Evolutionary conservation across 2,113 vertebrate genomes (phyloP).

Genomic region (Leptosomus discolor): DNA sequence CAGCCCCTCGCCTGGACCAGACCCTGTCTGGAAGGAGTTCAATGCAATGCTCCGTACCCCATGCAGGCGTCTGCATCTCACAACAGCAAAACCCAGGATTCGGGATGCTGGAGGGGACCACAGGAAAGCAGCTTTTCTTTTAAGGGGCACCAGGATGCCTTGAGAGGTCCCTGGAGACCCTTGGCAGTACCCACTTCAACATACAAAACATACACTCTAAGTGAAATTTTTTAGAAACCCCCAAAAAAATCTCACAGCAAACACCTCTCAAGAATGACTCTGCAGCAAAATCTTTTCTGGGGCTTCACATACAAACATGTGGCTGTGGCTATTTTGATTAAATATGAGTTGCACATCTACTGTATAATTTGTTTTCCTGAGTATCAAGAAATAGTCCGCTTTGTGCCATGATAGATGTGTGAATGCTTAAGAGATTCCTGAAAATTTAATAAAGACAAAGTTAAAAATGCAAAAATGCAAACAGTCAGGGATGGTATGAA

Average conservation of each 20-base stretch:
- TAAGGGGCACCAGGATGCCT: neutral
- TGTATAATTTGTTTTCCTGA: neutral
- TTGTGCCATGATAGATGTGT: neutral
- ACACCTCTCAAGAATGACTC: neutral
- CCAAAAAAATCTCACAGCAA: neutral
- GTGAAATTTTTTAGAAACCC: neutral
- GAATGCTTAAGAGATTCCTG: constrained; percentile 11
- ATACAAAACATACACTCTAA: neutral
- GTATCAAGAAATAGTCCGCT: neutral
- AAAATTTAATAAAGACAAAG: constrained; percentile 40
- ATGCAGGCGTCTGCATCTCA: neutral
- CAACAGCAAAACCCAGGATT: neutral
- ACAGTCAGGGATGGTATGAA: neutral
- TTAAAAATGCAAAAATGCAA: constrained; percentile 57
- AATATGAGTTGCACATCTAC: neutral
- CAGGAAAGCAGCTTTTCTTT: neutral
- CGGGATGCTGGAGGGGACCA: neutral
- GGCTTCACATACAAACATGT: rapidly evolving
- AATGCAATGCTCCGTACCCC: neutral
- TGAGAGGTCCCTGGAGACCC: neutral
- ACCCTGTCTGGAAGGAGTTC: neutral
- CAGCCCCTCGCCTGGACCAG: neutral
- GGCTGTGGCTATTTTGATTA: neutral
- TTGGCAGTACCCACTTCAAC: neutral
- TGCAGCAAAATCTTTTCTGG: neutral